Evolutionary conservation across 2,888 invertebrate species (phyloP).

Genomic region (Limnephilus auricula): DNA sequence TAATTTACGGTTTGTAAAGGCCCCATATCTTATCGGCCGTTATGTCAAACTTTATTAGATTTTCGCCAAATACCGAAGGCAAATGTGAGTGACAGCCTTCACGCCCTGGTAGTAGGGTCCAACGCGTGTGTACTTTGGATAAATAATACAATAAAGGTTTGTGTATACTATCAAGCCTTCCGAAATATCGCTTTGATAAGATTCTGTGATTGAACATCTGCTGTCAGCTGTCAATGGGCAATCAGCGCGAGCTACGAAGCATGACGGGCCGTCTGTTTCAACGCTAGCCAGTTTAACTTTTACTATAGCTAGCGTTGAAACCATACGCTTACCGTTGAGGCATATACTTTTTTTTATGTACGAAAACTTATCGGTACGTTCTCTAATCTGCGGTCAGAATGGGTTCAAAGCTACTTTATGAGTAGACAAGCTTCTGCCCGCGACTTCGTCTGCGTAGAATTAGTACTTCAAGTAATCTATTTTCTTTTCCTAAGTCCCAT

Average conservation of each 20-base stretch:
- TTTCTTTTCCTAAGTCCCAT: too few relatives aligned
- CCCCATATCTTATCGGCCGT: constrained; percentile 11
- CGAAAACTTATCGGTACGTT: too few relatives aligned
- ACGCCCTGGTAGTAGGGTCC: neutral
- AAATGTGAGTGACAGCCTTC: constrained; percentile 8
- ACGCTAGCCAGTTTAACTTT: too few relatives aligned
- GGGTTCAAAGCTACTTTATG: too few relatives aligned
- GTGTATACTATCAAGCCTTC: neutral
- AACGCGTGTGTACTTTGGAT: neutral
- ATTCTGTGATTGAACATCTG: constrained; percentile 16
- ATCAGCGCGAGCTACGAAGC: neutral
- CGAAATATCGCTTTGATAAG: constrained; percentile 2
- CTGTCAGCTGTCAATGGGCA: neutral
- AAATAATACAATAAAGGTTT: constrained; percentile 18
- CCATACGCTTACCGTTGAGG: too few relatives aligned
- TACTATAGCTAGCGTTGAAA: too few relatives aligned
- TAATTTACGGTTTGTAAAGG: constrained; percentile 18
- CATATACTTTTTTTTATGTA: too few relatives aligned
- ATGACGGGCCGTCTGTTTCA: too few relatives aligned
- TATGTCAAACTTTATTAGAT: constrained; percentile 32
- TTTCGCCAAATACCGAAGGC: neutral
- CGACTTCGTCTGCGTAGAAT: too few relatives aligned
- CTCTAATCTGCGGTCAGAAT: too few relatives aligned
- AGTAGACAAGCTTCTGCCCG: too few relatives aligned
- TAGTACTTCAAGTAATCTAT: too few relatives aligned